These are phyloP conservation scores for Parotocinclus haroldoi DNA, from an alignment of 2,797 vertebrate genomes.

Conservation along the genomic window DNA sequence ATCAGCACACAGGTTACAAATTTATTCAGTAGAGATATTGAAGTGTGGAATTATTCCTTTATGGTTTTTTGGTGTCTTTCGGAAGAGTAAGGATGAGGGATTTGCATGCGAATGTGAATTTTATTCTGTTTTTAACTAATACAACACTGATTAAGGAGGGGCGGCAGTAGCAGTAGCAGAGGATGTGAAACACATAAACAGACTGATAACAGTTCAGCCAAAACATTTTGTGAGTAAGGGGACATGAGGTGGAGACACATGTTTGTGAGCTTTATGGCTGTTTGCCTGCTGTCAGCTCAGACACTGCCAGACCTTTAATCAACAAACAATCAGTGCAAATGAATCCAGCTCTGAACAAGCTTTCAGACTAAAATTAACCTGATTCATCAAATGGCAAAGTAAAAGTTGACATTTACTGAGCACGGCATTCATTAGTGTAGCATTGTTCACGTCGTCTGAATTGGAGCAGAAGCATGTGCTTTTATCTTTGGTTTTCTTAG, in stretches of 20 bases:
- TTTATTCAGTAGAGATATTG: too few relatives aligned
- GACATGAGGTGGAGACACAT: neutral
- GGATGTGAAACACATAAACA: neutral
- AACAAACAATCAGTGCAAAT: conserved; percentile 42
- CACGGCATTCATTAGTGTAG: neutral
- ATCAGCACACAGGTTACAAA: too few relatives aligned
- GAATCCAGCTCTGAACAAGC: conserved; percentile 33
- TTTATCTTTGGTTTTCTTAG: too few relatives aligned
- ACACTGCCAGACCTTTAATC: conserved; percentile 16
- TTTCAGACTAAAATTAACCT: conserved; percentile 24
- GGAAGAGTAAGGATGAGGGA: too few relatives aligned
- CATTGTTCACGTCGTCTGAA: too few relatives aligned
- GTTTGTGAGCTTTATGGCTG: neutral
- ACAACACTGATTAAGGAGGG: neutral
- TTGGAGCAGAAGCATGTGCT: too few relatives aligned
- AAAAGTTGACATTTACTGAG: conserved; percentile 8
- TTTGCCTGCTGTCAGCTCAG: conserved; percentile 18
- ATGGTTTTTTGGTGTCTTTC: too few relatives aligned
- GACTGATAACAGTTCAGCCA: too few relatives aligned
- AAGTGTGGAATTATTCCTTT: too few relatives aligned
- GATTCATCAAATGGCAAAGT: conserved; percentile 9
- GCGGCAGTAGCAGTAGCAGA: neutral
- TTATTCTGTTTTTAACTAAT: too few relatives aligned
- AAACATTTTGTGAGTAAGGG: too few relatives aligned
- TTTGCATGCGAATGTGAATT: too few relatives aligned